Percentiles rank a stretch among this genome's conserved stretches.
These are phyloP conservation scores for Rhorus exstirpatorius DNA, from an alignment of 2,888 invertebrate genomes.

Conservation along the genomic window DNA sequence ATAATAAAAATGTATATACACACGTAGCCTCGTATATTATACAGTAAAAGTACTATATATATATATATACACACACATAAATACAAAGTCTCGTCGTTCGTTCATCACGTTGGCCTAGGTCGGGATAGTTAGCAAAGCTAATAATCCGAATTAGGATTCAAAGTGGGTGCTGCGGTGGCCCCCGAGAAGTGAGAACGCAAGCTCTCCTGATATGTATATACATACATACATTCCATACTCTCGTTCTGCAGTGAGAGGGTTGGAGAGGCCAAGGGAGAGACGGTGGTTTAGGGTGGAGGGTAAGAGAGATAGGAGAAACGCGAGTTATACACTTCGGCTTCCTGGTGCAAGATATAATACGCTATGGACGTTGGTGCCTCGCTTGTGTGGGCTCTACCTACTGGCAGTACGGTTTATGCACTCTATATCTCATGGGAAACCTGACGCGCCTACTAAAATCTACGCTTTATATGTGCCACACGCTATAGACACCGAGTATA, in stretches of 20 bases:
- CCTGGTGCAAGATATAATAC: constrained; percentile 67
- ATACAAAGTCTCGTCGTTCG: constrained; percentile 48
- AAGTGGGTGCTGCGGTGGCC: constrained; percentile 74
- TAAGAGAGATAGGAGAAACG: constrained; percentile 57
- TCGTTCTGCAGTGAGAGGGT: constrained; percentile 52
- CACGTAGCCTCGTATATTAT: not conserved
- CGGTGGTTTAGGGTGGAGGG: constrained; percentile 23
- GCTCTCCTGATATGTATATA: constrained; percentile 23
- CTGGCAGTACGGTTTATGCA: constrained; percentile 47
- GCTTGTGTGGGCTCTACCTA: constrained; percentile 55
- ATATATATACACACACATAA: constrained; percentile 12
- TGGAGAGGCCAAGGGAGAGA: constrained; percentile 38
- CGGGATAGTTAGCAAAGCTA: constrained; percentile 77
- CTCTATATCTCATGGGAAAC: constrained; percentile 73
- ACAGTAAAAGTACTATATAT: constrained; percentile 3
- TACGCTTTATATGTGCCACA: constrained; percentile 52
- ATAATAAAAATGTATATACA: constrained; percentile 1
- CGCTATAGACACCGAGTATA: constrained; percentile 1
- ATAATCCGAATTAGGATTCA: constrained; percentile 80
- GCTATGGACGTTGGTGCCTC: constrained; percentile 61
- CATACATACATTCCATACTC: constrained; percentile 12
- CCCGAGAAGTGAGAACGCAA: constrained; percentile 64
- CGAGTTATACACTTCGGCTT: constrained; percentile 65
- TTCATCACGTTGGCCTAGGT: constrained; percentile 70
- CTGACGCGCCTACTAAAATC: constrained; percentile 79